Evolutionary conservation across 2,797 vertebrate genomes (phyloP), one percentile per base, ranked within the genome.

Genomic region (Etheostoma nigrum): DNA sequence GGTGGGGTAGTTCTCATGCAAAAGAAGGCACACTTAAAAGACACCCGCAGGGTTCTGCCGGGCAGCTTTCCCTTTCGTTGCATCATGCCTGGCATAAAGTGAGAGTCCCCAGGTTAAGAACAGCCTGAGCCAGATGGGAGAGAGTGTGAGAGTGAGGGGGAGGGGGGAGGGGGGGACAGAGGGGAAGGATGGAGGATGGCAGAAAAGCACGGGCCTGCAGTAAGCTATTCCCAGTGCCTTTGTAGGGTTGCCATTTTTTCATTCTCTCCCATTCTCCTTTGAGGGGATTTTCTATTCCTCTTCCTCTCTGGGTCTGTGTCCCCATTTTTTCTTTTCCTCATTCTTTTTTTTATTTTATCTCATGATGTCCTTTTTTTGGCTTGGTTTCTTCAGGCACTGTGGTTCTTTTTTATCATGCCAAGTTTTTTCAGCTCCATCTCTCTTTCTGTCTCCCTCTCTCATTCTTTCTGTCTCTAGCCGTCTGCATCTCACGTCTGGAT

Each of bases 71-170:
- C 91, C 82, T 82, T 78, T 76, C 25, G 85, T 95, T 95, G 93
- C 93, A 94, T 95, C 95, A 95, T 47, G 85, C 67, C 87, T 91
- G 91, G 91, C 87, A 90, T 79, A 81, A 91, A 88, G 86, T 10
- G 55, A 76, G 86, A 79, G 74, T 89, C 84, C 90, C 84, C 86
- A 91, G 93, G 91, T 94, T 92, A 89, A 86, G 91, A 93, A 88
- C 82, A 87, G 86, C 78, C 78, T 48, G 51, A 92, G 88, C 86
- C 86, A 91, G 88, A 91, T 88, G 90, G 85, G 82, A 87, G 71
- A 72, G 66, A 73, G 76, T 59, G 82, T 47, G 67, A 57, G 85
- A 57, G 69, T 30, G 63, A 15, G 59, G 49, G 8, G 60, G 12
- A 55, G 52, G 44, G 16, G 49, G 21, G 58, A 30, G 0, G 66